Percentiles rank a stretch among this genome's conserved stretches.
phyloP scores from a whole-genome alignment of 2,113 vertebrate genomes.

The Brachyhypopomus occidentalis region DNA sequence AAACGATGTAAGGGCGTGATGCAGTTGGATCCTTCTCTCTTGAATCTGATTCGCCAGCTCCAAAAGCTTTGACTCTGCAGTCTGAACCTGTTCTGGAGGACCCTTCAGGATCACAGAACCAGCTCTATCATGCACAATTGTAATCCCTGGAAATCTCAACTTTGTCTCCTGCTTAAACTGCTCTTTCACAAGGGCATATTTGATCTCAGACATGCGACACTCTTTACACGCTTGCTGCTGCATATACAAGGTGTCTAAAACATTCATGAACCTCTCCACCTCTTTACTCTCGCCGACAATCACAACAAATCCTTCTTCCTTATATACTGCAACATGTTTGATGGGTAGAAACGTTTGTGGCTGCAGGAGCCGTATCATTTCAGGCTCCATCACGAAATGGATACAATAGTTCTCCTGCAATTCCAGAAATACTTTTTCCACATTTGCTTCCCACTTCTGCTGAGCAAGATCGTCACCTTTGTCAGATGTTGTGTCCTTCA shows the following conservation, averaged over 20 bases:
- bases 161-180: conserved; percentile 49
- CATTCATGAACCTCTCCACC: conserved; percentile 46
- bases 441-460: conserved; percentile 53
- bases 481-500: conserved; percentile 38
- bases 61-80: conserved; percentile 36
- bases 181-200: conserved; percentile 59
- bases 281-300: conserved; percentile 57
- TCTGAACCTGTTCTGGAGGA: conserved; percentile 46
- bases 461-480: conserved; percentile 10
- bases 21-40: conserved; percentile 49
- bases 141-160: conserved; percentile 10
- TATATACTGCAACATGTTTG: conserved; percentile 57
- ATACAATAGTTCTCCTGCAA: conserved; percentile 40
- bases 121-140: not conserved
- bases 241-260: conserved; percentile 11
- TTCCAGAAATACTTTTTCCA: conserved; percentile 43
- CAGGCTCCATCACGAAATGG: conserved; percentile 53
- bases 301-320: conserved; percentile 46
- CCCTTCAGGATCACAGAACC: conserved; percentile 52
- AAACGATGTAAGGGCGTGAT: conserved; percentile 45
- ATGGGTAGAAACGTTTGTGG: conserved; percentile 21
- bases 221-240: conserved; percentile 30
- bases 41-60: conserved; percentile 47
- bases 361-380: conserved; percentile 22
- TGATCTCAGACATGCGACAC: conserved; percentile 40